phyloP scores from a whole-genome alignment of 2,888 invertebrate genomes.

The Noctua comes region DNA sequence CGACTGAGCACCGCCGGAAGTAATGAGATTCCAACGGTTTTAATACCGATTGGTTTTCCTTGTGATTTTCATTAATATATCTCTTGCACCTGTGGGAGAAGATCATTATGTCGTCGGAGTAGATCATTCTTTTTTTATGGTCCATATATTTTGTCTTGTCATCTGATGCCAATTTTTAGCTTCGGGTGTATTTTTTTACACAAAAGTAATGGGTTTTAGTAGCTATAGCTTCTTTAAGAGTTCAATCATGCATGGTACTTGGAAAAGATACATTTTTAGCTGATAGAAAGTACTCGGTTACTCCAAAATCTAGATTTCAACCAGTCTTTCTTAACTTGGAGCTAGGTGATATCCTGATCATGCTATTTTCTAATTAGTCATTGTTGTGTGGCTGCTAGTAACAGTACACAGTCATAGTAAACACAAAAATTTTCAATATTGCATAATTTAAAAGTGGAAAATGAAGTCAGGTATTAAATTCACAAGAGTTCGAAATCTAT shows the following conservation, averaged over 20 bases:
- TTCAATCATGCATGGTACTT: neutral
- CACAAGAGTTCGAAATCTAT: neutral
- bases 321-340: slow-evolving; percentile 52
- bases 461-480: slow-evolving; percentile 10
- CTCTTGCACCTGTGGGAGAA: slow-evolving; percentile 54
- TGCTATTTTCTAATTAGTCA: slow-evolving; percentile 64
- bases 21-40: slow-evolving; percentile 71
- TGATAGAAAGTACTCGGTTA: neutral
- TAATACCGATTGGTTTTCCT: slow-evolving; percentile 66
- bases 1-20: slow-evolving; percentile 69
- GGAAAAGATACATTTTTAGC: no score
- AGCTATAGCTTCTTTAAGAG: neutral
- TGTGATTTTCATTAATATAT: slow-evolving; percentile 62
- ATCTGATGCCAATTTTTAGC: slow-evolving; percentile 2
- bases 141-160: slow-evolving; percentile 21
- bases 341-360: slow-evolving; percentile 42
- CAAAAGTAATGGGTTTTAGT: neutral
- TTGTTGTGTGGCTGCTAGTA: slow-evolving; percentile 43
- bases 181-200: neutral
- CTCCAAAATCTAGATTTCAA: neutral
- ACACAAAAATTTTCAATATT: slow-evolving; percentile 13
- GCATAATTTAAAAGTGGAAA: neutral
- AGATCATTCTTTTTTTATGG: slow-evolving; percentile 26
- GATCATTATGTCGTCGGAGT: slow-evolving; percentile 42
- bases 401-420: slow-evolving; percentile 4